Base-by-base conservation (phyloP, 37 sponge, comb jelly and placozoan species). In the Theonella swinhoei region DNA sequence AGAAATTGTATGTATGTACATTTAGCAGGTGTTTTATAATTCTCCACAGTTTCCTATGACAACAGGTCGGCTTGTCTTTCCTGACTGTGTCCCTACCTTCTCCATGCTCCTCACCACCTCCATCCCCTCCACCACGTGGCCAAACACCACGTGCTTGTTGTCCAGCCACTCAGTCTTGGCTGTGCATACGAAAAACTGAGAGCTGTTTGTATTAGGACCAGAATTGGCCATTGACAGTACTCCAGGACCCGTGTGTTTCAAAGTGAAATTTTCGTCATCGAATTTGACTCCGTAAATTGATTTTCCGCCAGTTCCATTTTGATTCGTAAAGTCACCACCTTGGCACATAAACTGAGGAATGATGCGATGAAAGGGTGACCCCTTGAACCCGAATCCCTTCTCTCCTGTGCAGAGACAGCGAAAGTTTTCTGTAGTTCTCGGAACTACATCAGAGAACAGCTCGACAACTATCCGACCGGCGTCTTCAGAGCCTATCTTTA, bases 71-170 rank as follows among this genome's bases (percentile, higher is more conserved):
- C 97, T 94, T 35, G 93, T 94, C 72, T 97, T 95, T 11, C 97
- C 97, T 0, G 95, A 82, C 76, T 94, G 94, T 14, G 95, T 94
- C 24, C 97, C 97, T 78, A 85, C 84, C 42, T 91, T 94, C 43
- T 96, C 98, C 94, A 97, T 95, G 37, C 90, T 85, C 29, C 89
- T 66, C 31, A 97, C 80, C 39, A 95, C 88, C 31, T 89, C 92
- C 87, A 94, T 91, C 5, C 98, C 98, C 37, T 97, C 92, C 23
- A 74, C 37, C 17, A 99, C 97, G 65, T 90, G 80, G 3, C 99
- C 99, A 91, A 99, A 99, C 67, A 99, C 99, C 1, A 99, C 99
- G 79, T 99, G 99, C 85, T 98, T 98, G 31, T 92, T 93, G 85
- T 97, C 95, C 76, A 95, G 61, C 95, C 95, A 97, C 2, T 90